A percentile compares a stretch with the other conserved stretches of the same genome.
These are phyloP conservation scores for Penaeus vannamei DNA, from an alignment of 1,140 invertebrate species.

Conservation along the genomic window DNA sequence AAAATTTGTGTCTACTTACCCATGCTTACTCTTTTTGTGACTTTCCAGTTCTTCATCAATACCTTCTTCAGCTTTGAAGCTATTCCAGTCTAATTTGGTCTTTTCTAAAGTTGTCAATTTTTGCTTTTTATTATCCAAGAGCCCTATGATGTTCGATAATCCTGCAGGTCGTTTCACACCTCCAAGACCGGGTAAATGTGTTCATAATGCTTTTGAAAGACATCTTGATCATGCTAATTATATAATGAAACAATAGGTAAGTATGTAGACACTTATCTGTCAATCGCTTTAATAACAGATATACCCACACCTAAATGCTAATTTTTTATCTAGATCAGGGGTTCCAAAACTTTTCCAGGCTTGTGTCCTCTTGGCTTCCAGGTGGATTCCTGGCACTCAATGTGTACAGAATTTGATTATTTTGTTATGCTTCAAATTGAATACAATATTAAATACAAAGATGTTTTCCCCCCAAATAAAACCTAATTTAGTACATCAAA, in stretches of 20 bases:
- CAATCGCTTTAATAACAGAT: background rate
- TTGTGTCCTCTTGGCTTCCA: too few species aligned
- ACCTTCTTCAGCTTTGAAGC: constrained; percentile 87
- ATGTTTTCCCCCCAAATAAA: too few species aligned
- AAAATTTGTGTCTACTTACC: constrained; percentile 74
- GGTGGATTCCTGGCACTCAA: too few species aligned
- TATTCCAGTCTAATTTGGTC: constrained; percentile 92
- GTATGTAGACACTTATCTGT: background rate
- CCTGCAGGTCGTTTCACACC: constrained; percentile 72
- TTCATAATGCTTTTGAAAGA: background rate
- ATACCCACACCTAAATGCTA: too few species aligned
- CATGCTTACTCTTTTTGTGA: constrained; percentile 90
- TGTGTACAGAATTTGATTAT: too few species aligned
- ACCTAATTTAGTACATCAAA: too few species aligned
- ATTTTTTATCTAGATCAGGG: too few species aligned
- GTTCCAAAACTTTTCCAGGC: too few species aligned
- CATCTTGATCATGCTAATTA: background rate
- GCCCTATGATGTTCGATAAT: constrained; percentile 78
- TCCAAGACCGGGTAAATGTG: background rate
- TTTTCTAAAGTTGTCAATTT: constrained; percentile 90
- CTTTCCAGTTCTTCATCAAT: constrained; percentile 88
- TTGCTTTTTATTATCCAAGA: constrained; percentile 81
- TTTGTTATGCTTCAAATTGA: too few species aligned
- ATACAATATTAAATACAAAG: too few species aligned
- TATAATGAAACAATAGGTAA: background rate